These are phyloP conservation scores for Carlito syrichta DNA, from an alignment of 2,113 vertebrate genomes.

Conservation along the genomic window DNA sequence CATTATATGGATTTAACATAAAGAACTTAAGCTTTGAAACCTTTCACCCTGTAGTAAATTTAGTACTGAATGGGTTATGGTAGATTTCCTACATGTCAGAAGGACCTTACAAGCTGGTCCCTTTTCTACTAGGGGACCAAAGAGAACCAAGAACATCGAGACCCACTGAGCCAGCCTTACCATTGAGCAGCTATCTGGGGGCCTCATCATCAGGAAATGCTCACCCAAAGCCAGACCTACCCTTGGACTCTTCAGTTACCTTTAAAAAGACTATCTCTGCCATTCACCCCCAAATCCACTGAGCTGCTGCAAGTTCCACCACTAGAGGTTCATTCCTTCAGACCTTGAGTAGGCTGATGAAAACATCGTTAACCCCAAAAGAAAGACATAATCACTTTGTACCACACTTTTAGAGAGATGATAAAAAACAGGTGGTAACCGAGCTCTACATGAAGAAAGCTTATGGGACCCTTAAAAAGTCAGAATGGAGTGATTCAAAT, in stretches of 20 bases:
- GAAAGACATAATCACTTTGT: background rate
- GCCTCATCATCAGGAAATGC: background rate
- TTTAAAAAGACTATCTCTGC: slow-evolving; percentile 15
- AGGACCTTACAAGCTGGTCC: background rate
- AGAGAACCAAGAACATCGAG: slow-evolving; percentile 20
- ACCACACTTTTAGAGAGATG: background rate
- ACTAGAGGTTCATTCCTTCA: background rate
- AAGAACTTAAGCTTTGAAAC: slow-evolving; percentile 10
- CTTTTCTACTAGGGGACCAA: background rate
- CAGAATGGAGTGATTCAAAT: background rate
- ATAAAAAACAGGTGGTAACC: background rate
- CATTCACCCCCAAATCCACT: background rate
- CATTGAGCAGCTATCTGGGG: background rate
- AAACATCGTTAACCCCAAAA: background rate
- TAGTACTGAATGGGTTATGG: background rate
- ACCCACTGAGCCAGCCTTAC: background rate
- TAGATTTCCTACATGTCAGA: slow-evolving; percentile 10
- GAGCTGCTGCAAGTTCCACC: slow-evolving; percentile 1
- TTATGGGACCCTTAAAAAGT: background rate
- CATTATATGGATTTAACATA: slow-evolving; percentile 24
- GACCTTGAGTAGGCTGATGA: background rate
- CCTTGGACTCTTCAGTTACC: background rate
- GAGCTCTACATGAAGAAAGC: background rate
- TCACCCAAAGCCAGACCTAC: background rate
- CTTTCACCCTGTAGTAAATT: background rate